Evolutionary conservation across 2,797 vertebrate genomes (phyloP).

Genomic region (Luscinia luscinia): DNA sequence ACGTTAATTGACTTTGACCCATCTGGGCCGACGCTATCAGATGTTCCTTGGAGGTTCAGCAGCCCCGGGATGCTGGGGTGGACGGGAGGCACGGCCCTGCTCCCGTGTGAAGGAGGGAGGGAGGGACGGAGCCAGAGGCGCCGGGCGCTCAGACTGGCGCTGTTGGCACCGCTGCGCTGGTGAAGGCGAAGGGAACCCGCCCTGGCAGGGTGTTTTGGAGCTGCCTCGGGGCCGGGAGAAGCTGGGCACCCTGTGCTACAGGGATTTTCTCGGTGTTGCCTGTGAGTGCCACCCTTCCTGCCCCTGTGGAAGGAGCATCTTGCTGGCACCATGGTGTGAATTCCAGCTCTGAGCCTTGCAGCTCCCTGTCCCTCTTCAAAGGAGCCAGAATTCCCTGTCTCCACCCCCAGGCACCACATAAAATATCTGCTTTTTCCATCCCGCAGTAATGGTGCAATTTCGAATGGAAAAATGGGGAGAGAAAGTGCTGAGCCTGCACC

Average conservation of each 20-base stretch:
- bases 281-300: not conserved
- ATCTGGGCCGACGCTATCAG: not conserved
- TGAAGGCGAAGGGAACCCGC: not conserved
- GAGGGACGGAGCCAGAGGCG: not conserved
- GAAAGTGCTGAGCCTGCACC: not conserved
- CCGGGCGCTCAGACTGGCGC: not conserved
- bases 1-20: conserved; percentile 2
- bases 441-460: not conserved
- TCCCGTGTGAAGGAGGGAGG: not conserved
- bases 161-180: not conserved
- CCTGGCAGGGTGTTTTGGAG: not conserved
- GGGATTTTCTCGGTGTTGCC: not conserved
- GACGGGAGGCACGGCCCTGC: not conserved
- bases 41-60: not conserved
- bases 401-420: not conserved
- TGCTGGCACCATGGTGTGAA: not conserved
- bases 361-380: not conserved
- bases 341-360: not conserved
- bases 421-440: not conserved
- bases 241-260: not conserved
- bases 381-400: not conserved
- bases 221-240: not conserved
- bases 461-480: not conserved
- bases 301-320: not conserved
- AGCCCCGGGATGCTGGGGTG: rapidly evolving